Conservation (phyloP, 2,113 vertebrate genomes). For the Mustelus asterias region DNA sequence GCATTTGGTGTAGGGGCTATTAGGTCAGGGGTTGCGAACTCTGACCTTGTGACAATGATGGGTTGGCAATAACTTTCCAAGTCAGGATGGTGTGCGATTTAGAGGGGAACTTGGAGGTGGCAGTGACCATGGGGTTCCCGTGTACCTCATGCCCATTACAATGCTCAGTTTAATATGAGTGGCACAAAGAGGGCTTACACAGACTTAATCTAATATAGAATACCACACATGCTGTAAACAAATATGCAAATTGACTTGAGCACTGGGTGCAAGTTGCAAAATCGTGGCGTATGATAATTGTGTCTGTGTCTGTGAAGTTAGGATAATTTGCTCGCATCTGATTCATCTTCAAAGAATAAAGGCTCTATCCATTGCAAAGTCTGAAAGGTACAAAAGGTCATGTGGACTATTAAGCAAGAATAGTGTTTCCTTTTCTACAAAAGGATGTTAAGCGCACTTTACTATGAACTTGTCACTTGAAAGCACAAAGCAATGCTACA, state of each 20-base stretch:
- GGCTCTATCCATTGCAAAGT: neutral
- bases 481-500: slow-evolving; percentile 4
- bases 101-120: neutral
- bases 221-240: neutral
- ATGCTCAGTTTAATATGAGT: neutral
- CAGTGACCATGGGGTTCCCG: neutral
- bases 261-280: neutral
- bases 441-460: neutral
- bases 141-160: neutral
- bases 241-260: neutral
- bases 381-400: neutral
- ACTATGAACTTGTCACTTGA: neutral
- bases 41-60: neutral
- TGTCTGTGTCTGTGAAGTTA: neutral
- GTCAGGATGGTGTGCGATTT: neutral
- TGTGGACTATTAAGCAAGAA: neutral
- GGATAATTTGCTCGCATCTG: neutral
- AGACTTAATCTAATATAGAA: neutral
- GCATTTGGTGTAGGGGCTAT: neutral
- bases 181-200: neutral
- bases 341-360: slow-evolving; percentile 8
- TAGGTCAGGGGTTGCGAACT: neutral
- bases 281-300: neutral
- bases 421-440: no score
- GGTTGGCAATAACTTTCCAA: neutral